A percentile compares a stretch with the other conserved stretches of the same genome.
Conservation (phyloP, 1,140 invertebrate species). For the Papilio helenus region DNA sequence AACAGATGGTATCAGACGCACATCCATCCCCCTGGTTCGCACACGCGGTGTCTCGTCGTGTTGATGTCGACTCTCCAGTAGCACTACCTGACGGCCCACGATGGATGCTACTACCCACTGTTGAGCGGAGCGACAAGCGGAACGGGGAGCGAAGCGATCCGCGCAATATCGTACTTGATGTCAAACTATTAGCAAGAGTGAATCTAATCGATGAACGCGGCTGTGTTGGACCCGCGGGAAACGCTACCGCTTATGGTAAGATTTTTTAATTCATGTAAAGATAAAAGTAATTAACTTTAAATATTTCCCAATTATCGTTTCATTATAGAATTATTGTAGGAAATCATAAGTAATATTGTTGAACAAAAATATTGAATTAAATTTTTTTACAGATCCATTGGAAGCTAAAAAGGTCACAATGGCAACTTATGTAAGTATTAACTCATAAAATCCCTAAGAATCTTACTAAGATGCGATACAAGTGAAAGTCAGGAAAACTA, state of each 20-base stretch:
- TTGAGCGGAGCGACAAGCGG: conserved; percentile 50
- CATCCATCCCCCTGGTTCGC: conserved; percentile 70
- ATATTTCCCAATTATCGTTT: no score
- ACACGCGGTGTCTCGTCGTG: conserved; percentile 53
- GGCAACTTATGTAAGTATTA: conserved; percentile 57
- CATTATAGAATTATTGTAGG: no score
- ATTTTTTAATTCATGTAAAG: background rate
- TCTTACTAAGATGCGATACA: background rate
- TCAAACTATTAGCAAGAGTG: conserved; percentile 68
- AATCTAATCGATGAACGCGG: conserved; percentile 69
- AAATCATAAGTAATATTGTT: background rate
- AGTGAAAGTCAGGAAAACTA: background rate
- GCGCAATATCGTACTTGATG: conserved; percentile 51
- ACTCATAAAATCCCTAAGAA: background rate
- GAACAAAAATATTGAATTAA: background rate
- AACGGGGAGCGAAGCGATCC: conserved; percentile 40
- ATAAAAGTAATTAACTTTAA: background rate
- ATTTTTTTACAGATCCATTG: conserved; percentile 54
- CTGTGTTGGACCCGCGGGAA: conserved; percentile 69
- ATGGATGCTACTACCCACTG: conserved; percentile 61
- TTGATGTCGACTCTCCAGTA: conserved; percentile 56
- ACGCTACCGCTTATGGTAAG: conserved; percentile 71
- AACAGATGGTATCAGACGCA: conserved; percentile 70
- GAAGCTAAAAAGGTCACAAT: conserved; percentile 43
- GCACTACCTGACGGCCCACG: conserved; percentile 52